Percentiles rank a stretch among this genome's conserved stretches.
Conservation (phyloP, 2,113 vertebrate species). For the Mastomys coucha region DNA sequence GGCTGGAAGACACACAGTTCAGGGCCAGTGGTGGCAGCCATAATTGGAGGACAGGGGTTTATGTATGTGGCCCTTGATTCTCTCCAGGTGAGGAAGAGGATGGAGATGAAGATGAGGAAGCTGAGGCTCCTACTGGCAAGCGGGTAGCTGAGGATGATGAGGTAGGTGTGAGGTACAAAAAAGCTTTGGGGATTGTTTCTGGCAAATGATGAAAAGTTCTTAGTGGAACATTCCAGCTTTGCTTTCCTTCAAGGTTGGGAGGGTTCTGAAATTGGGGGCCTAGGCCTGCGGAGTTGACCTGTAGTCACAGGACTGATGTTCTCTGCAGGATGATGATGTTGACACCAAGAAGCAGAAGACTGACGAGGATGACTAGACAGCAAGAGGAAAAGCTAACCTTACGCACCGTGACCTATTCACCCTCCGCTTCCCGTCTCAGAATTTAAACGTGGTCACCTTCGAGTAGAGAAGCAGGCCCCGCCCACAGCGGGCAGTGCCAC, state of each 20-base stretch:
- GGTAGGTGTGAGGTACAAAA: conserved; percentile 71
- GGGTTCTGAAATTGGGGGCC: accelerated
- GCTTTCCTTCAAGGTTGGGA: no score
- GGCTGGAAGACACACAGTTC: background rate
- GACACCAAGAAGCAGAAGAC: conserved; percentile 99
- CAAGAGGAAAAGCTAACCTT: conserved; percentile 82
- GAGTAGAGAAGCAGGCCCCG: conserved; percentile 80
- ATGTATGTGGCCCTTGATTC: background rate
- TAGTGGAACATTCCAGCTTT: background rate
- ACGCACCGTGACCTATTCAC: conserved; percentile 85
- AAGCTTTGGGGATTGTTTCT: no score
- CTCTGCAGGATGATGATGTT: conserved; percentile 91
- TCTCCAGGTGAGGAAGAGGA: conserved; percentile 95
- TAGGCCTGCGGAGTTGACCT: background rate
- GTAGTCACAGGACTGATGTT: background rate
- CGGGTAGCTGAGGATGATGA: conserved; percentile 96
- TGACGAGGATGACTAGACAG: conserved; percentile 94
- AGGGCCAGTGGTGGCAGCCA: background rate
- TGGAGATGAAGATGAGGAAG: conserved; percentile 94
- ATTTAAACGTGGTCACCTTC: conserved; percentile 93
- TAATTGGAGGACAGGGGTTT: background rate
- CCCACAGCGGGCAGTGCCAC: conserved; percentile 71
- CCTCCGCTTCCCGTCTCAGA: conserved; percentile 83
- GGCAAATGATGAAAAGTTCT: no score
- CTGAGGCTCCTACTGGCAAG: conserved; percentile 92